Evolutionary conservation across 2,797 vertebrate species (phyloP), one percentile per base, ranked within the genome.

Genomic region (Argyrosomus regius): DNA sequence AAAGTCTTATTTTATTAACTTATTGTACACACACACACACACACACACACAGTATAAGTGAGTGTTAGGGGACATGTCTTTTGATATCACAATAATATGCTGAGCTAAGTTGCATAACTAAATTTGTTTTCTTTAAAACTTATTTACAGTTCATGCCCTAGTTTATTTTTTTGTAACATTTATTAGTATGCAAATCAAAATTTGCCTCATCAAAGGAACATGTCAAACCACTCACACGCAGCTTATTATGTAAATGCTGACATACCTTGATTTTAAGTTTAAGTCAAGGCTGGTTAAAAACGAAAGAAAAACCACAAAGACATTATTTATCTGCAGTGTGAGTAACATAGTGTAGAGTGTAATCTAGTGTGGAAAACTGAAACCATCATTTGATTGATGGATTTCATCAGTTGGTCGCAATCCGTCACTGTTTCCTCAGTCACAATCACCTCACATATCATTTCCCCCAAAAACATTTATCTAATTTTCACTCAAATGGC

Each of bases 391-490:
- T 77, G 69, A 84, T 57, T 67, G 65, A 84, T 90, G 71, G 13
- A 28, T 72, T 87, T 89, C 59, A 80, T 79, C 66, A 73, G 66
- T 57, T 20, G 31, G 41, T 75, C 63, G 53, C 63, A 53, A 86
- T 87, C 73, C 75, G 71, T 85, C 72, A 75, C 60, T 35, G 66
- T 81, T 78, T 83, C 75, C 73, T 75, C 35, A 73, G 61, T 80
- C 86, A 86, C 64, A 76, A 54, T 69, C 72, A 17, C 49, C 72
- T 39, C 46, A 59, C 41, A 9, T 69, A 24, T 67, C 77, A 73
- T 82, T 87, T 66, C 43, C 43, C 31, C 60, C 9, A 72, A 75
- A 86, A 81, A 83, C 87, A 85, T 87, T 85, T 45, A 82, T 90
- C 84, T 74, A 52, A 85, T 81, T 85, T 87, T 73, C 60, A 60